These are phyloP conservation scores for Ernsta delagoae DNA, from an alignment of 2,888 invertebrate species.

Conservation along the genomic window DNA sequence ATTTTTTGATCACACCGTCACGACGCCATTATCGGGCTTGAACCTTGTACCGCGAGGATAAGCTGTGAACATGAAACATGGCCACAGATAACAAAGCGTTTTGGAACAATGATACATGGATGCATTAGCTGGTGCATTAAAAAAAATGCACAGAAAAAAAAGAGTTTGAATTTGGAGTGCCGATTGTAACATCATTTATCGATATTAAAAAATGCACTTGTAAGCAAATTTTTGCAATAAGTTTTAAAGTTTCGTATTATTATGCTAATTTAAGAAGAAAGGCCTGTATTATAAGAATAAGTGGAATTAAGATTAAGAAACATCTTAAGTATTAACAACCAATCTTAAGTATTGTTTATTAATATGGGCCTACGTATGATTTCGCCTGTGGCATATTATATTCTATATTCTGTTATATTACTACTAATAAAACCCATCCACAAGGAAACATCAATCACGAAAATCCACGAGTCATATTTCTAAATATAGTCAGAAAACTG, in stretches of 20 bases:
- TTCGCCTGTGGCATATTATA: too few species aligned
- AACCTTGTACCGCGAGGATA: constrained; percentile 19
- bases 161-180: not conserved
- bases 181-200: not conserved
- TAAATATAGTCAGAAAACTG: not conserved
- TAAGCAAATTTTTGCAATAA: too few species aligned
- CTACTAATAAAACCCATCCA: not conserved
- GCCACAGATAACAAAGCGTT: constrained; percentile 43
- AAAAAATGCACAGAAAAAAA: constrained; percentile 21
- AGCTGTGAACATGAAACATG: constrained; percentile 39
- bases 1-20: constrained; percentile 14
- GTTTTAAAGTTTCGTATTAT: too few species aligned
- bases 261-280: too few species aligned
- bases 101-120: constrained; percentile 42
- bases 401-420: not conserved
- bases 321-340: too few species aligned
- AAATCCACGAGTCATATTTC: not conserved
- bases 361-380: too few species aligned
- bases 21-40: constrained; percentile 22
- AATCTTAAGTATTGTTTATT: too few species aligned
- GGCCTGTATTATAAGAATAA: too few species aligned
- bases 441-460: not conserved
- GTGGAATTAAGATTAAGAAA: too few species aligned
- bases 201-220: too few species aligned
- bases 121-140: constrained; percentile 40